Evolutionary conservation across 2,797 vertebrate genomes (phyloP).

Genomic region (Tachyglossus aculeatus): DNA sequence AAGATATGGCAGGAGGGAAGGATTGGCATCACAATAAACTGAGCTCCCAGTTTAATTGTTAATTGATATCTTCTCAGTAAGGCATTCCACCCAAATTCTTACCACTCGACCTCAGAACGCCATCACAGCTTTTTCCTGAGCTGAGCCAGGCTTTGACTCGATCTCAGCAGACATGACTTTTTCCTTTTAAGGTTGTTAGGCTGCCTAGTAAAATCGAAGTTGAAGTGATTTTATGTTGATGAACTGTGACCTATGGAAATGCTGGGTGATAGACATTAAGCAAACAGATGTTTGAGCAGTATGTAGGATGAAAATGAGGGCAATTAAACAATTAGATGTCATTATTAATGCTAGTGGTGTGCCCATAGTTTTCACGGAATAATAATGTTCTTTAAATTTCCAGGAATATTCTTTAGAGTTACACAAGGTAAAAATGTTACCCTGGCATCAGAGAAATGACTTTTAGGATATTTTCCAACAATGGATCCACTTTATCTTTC

Average conservation of each 20-base stretch:
- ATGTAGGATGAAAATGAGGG: too few species aligned
- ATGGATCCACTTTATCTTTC: too few species aligned
- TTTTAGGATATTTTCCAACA: too few species aligned
- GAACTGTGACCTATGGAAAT: slow-evolving; percentile 61
- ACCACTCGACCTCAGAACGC: slow-evolving; percentile 27
- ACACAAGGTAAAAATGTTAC: too few species aligned
- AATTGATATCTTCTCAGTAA: slow-evolving; percentile 2
- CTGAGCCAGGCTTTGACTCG: slow-evolving; percentile 39
- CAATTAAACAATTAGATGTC: too few species aligned
- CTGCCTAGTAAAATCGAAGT: slow-evolving; percentile 41
- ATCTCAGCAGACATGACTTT: slow-evolving; percentile 46
- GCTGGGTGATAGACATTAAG: slow-evolving; percentile 57
- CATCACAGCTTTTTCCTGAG: neutral
- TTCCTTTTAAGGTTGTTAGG: slow-evolving; percentile 62
- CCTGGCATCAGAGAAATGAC: too few species aligned
- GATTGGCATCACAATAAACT: neutral
- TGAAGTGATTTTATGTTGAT: slow-evolving; percentile 61
- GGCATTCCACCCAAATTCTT: neutral
- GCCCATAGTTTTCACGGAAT: too few species aligned
- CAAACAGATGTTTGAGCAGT: too few species aligned
- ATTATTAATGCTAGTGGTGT: too few species aligned
- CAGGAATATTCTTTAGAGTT: too few species aligned
- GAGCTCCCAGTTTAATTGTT: slow-evolving; percentile 15
- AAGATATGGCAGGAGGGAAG: neutral
- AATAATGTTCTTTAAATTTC: too few species aligned